These are phyloP conservation scores for Calyptommatus sinebrachiatus DNA, from an alignment of 2,113 vertebrate species.

Conservation along the genomic window DNA sequence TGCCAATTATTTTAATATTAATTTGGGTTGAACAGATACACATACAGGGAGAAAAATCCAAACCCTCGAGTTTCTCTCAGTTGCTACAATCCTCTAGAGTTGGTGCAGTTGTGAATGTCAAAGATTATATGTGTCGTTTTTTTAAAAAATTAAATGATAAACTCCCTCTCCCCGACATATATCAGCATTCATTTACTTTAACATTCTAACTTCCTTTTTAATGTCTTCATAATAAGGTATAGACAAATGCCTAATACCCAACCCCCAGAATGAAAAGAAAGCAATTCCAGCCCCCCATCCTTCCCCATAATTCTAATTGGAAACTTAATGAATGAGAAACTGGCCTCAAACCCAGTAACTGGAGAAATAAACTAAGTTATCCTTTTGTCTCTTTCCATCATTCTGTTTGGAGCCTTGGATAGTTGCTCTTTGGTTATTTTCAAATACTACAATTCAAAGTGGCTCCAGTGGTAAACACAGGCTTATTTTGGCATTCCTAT, in stretches of 20 bases:
- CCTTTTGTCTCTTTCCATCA: constrained; percentile 7
- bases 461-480: constrained; percentile 34
- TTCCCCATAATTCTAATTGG: constrained; percentile 18
- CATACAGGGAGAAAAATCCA: background rate
- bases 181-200: constrained; percentile 1
- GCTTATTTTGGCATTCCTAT: constrained; percentile 19
- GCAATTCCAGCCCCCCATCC: background rate
- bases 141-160: no score
- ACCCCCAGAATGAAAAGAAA: constrained; percentile 13
- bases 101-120: background rate
- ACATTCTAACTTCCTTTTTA: background rate
- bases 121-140: background rate
- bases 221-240: background rate
- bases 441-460: constrained; percentile 20
- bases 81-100: background rate
- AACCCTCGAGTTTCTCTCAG: background rate
- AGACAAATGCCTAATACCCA: constrained; percentile 3
- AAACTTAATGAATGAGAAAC: constrained; percentile 32
- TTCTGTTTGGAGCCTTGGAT: constrained; percentile 12
- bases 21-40: background rate
- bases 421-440: constrained; percentile 11
- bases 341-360: constrained; percentile 10
- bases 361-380: constrained; percentile 20
- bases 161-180: background rate
- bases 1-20: background rate